Evolutionary conservation across 2,888 invertebrate genomes (phyloP).

Genomic region (Acanthosepion pharaonis): DNA sequence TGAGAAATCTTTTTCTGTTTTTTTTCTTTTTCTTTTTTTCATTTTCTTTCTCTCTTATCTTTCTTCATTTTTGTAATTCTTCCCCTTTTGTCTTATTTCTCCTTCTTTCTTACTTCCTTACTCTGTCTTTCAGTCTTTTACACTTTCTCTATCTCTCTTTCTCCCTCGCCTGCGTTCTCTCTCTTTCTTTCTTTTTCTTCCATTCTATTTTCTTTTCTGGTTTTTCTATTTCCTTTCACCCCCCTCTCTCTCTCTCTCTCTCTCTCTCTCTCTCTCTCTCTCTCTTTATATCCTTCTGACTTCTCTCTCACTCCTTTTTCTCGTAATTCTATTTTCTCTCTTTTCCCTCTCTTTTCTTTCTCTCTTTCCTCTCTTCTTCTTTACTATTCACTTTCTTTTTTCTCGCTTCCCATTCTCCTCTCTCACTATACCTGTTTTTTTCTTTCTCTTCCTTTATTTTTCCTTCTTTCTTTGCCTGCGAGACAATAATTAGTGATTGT

Average conservation of each 20-base stretch:
- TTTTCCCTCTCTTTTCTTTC: not conserved
- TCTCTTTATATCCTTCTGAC: not conserved
- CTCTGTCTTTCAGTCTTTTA: not conserved
- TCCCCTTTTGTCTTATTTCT: not conserved
- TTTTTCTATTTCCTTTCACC: not conserved
- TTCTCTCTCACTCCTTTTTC: not conserved
- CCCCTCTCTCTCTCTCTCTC: no score
- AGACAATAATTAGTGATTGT: no score
- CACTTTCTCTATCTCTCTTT: not conserved
- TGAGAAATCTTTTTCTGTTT: not conserved
- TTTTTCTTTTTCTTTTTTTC: not conserved
- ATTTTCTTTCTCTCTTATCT: not conserved
- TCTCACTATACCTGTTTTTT: not conserved
- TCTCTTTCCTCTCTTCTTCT: not conserved
- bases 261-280: not conserved
- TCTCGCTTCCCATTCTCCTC: not conserved
- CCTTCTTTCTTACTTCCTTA: not conserved
- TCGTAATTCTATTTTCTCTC: not conserved
- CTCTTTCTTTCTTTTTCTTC: not conserved
- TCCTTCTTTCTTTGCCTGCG: not conserved
- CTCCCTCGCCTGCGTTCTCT: not conserved
- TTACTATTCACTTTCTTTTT: not conserved
- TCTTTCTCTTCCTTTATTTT: not conserved
- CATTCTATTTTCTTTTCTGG: not conserved
- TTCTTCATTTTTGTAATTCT: not conserved